Evolutionary conservation across 1,140 invertebrate species (phyloP).

Genomic region (Lordiphosa mommai): DNA sequence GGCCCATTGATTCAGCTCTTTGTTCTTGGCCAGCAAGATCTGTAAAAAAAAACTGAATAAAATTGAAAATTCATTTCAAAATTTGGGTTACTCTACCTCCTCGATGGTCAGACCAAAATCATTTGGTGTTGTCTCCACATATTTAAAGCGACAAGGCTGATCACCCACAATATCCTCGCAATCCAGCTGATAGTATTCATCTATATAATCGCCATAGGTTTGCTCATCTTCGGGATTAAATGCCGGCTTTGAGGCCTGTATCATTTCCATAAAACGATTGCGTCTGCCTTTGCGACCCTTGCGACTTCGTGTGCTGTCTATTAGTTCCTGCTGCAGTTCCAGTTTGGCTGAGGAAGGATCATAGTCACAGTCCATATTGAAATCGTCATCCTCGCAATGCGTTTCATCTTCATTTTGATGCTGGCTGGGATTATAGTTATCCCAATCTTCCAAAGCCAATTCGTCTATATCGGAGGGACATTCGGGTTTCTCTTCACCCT

Average conservation of each 20-base stretch:
- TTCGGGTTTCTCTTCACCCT: constrained; percentile 88
- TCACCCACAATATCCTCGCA: constrained; percentile 97
- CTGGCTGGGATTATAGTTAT: constrained; percentile 83
- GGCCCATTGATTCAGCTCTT: constrained; percentile 96
- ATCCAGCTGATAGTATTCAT: constrained; percentile 96
- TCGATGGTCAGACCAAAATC: constrained; percentile 94
- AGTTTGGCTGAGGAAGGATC: constrained; percentile 82
- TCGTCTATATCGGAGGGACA: constrained; percentile 89
- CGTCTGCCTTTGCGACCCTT: constrained; percentile 83
- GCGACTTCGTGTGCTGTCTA: constrained; percentile 82
- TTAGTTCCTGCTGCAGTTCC: constrained; percentile 82
- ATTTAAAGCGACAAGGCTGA: constrained; percentile 95
- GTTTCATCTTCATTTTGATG: constrained; percentile 49
- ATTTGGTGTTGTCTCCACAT: constrained; percentile 93
- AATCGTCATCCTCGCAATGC: constrained; percentile 90
- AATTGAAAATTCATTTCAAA: not conserved
- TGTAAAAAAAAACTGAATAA: not conserved
- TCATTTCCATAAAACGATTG: constrained; percentile 86
- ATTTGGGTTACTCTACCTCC: no score
- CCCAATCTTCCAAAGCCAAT: constrained; percentile 87
- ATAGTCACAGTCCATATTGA: constrained; percentile 95
- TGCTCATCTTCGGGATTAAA: constrained; percentile 89
- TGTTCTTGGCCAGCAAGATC: constrained; percentile 92
- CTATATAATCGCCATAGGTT: constrained; percentile 92
- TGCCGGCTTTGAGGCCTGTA: constrained; percentile 87